Evolutionary conservation across 2,113 vertebrate genomes (phyloP), one percentile per base, ranked within the genome.

Genomic region (Vanacampus margaritifer): DNA sequence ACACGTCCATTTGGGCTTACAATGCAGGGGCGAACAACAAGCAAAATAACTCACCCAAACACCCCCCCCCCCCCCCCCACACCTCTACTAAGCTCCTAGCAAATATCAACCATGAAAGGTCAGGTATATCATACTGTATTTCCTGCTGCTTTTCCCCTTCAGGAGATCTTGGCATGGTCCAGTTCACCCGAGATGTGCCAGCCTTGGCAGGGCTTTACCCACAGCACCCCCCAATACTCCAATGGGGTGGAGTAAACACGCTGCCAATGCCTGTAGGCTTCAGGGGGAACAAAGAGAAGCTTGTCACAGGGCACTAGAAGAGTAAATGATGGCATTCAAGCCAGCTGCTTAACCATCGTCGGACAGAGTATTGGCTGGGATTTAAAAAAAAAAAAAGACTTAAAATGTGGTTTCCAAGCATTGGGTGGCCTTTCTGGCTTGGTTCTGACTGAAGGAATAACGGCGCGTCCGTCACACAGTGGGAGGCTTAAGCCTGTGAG

Each of bases 161-260:
- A 82, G 83, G 79, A 84, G 64, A 46, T 73, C 66, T 77, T 80
- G 74, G 77, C 64, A 78, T 39, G 81, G 79, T 75, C 72, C 73
- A 79, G 68, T 85, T 87, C 78, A 78, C 67, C 67, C 53, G 64
- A 53, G 71, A 72, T 78, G 79, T 72, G 66, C 26, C 65, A 67
- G 36, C 36, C 70, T 14, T 57, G 73, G 45, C 68, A 1, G 41
- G 13, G 66, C 64, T 70, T 46, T 56, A 64, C 77, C 73, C 79
- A 32, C 2, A 32, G 28, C 54, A 60, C 6, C 54, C 26, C 54
- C 54, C 54, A 28, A 57, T 36, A 60, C 35, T 39, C 21, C 21
- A 23, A 23, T 8, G 35, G 43, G 36, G 53, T 75, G 67, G n/a
- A n/a, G 73, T 62, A 59, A 69, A 76, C 78, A 81, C 71, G 60